Base-by-base conservation (phyloP, 1,140 invertebrate species). In the Sarcophaga bullata region DNA sequence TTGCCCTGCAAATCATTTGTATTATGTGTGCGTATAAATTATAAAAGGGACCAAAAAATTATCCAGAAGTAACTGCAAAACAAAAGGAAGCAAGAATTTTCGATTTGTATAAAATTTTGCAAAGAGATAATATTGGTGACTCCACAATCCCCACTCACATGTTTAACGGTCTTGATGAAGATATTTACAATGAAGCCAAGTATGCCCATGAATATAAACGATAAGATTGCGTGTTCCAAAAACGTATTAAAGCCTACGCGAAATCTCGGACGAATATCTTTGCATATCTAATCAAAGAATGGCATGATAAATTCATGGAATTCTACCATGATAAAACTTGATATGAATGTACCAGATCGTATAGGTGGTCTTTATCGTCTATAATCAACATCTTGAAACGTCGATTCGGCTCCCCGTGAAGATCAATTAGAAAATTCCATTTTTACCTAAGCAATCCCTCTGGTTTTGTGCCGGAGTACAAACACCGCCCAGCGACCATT, bases 311-410 rank as follows among this genome's bases (percentile, higher is more conserved):
- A 92, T 82, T 91, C 90, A 49, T 95, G 94, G 94, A 93, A 92
- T 86, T n/a, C n/a, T 93, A 93, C 86, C 88, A 89, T 82, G 94
- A 96, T 84, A 95, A 95, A 91, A 93, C n/a, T 95, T 89, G 93
- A 95, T 84, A 98, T 97, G 96, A 94, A 94, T 87, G 96, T 98
- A 48, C 96, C 96, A n/a, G 96, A 97, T 85, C 92, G 96, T 86
- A 97, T 98, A 90, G n/a, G 91, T 97, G 84, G 95, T 97, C 80
- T 92, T 94, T 85, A 96, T n/a, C n/a, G 95, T 17, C 94, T n/a
- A 96, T 89, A 95, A 97, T 86, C 95, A 96, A 88, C 95, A 96
- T 91, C 86, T 95, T 87, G 95, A 95, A 37, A 94, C 95, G n/a
- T 54, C 94, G 94, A 89, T n/a, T 95, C 95, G 72, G 93, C 95